Evolutionary conservation across 2,888 invertebrate genomes (phyloP), one percentile per base, ranked within the genome.

Genomic region (Tortricodes alternella): DNA sequence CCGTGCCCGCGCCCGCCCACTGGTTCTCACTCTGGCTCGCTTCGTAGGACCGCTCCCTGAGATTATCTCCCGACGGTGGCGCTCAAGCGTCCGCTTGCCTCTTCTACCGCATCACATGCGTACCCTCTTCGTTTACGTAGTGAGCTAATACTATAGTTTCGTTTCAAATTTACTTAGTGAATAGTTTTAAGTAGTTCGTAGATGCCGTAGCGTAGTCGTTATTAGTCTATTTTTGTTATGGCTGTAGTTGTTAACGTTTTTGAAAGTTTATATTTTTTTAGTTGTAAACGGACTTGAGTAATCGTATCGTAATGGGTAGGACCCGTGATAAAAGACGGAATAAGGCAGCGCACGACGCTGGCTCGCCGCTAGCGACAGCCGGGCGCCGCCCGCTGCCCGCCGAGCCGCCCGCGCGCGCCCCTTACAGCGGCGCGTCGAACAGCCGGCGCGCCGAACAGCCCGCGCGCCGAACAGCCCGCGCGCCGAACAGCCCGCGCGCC

Each of bases 221-320:
- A 82, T 85, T 89, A 89, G 87, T 81, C 60, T 89, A 88, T 88
- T 89, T 89, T 89, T 89, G 88, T 89, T 89, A 89, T 89, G 88
- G 87, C 89, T 85, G 89, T 89, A 89, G 89, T 81, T 87, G 89
- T 89, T 89, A 88, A 89, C 82, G 79, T 85, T 89, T 86, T 87
- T 83, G 77, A 87, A 87, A 85, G 83, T 88, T 89, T 88, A 85
- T 87, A 83, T 84, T 87, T 80, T 76, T 86, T 88, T 83, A 82
- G 82, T 86, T 84, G 43, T 79, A 80, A 76, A 80, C 72, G 77
- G 74, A 82, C 69, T 85, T 75, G 81, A 80, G 80, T 76, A 70
- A 74, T 66, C 68, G 72, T 74, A 76, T 79, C 73, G 70, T 65
- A 71, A 68, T 73, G 80, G 80, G 79, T 78, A 78, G 80, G 74